Percentiles rank a stretch among this genome's conserved stretches.
Evolutionary conservation across 2,888 invertebrate genomes (phyloP).

Genomic region (Ennomos fuscantarius): DNA sequence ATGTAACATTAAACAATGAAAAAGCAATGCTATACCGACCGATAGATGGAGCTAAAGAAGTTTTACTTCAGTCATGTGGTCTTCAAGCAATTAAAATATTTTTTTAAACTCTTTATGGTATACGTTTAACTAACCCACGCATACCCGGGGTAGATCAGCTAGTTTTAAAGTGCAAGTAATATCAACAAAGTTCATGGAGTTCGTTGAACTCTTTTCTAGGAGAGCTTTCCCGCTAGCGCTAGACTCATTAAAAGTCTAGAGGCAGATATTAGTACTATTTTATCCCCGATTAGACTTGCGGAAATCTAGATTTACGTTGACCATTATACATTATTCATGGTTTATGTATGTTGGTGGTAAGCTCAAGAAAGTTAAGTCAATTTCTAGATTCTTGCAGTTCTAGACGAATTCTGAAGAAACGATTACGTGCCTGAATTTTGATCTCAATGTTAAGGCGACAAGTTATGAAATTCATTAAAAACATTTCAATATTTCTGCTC

Average conservation of each 20-base stretch:
- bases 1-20: too few relatives aligned
- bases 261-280: slow-evolving; percentile 16
- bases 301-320: slow-evolving; percentile 23
- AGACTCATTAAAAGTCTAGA: slow-evolving; percentile 29
- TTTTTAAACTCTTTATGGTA: too few relatives aligned
- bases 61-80: too few relatives aligned
- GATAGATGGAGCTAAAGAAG: too few relatives aligned
- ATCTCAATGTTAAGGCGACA: too few relatives aligned
- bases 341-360: background rate
- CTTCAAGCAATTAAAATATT: too few relatives aligned
- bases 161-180: background rate
- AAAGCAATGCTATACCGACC: too few relatives aligned
- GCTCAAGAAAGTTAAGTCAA: background rate
- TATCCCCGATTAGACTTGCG: slow-evolving; percentile 20
- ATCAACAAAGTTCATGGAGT: slow-evolving; percentile 6
- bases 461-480: too few relatives aligned
- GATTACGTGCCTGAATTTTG: too few relatives aligned
- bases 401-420: background rate
- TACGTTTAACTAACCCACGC: too few relatives aligned
- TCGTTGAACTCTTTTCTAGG: slow-evolving; percentile 33
- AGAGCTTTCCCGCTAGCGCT: slow-evolving; percentile 8
- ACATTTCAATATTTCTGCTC: too few relatives aligned
- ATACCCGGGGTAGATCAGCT: too few relatives aligned
- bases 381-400: background rate
- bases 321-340: slow-evolving; percentile 20